Base-by-base conservation (phyloP, 2,113 vertebrate genomes). In the Coryphaenoides rupestris region DNA sequence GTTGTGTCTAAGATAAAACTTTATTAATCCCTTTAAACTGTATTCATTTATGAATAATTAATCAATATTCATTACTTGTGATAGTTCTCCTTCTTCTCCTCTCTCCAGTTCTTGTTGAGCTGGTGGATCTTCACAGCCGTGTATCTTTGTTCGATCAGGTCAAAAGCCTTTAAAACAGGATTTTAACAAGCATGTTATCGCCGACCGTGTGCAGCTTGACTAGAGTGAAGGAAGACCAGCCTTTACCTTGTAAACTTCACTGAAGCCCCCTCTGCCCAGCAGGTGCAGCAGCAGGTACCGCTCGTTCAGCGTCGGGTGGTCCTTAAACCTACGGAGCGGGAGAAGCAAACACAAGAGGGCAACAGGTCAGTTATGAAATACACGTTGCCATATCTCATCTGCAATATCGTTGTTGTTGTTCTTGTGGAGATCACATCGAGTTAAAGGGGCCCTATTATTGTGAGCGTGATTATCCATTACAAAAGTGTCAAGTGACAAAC, bases 61-160 rank as follows among this genome's bases (percentile, higher is more conserved):
- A n/a, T n/a, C n/a, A n/a, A n/a, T n/a, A n/a, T n/a, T n/a, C n/a
- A n/a, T n/a, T 95, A 98, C 97, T 99, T 99, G 89, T 99, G 96
- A 80, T 99, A 99, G 85, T 99, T 99, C 90, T 99, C 97, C 81
- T 99, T 99, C 87, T 99, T 99, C 89, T 99, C 97, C 75, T 99
- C 97, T 76, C 97, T 95, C 97, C 97, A 99, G 91, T 96, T 99
- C 90, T 99, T 99, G 90, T 99, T 99, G 80, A 99, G 95, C 83
- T 99, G 97, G 79, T 99, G 97, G 83, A 99, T 98, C 90, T 99
- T 99, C 89, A 99, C 97, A 92, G 97, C 97, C 86, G 96, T 93
- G 0, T 99, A 98, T 79, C 97, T 92, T 92, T 99, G 97, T 81
- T 99, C 97, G 87, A 95, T 96, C 78, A 99, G 93, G 90, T 99